These are phyloP conservation scores for Brotula barbata DNA, from an alignment of 2,797 vertebrate genomes.

Conservation along the genomic window DNA sequence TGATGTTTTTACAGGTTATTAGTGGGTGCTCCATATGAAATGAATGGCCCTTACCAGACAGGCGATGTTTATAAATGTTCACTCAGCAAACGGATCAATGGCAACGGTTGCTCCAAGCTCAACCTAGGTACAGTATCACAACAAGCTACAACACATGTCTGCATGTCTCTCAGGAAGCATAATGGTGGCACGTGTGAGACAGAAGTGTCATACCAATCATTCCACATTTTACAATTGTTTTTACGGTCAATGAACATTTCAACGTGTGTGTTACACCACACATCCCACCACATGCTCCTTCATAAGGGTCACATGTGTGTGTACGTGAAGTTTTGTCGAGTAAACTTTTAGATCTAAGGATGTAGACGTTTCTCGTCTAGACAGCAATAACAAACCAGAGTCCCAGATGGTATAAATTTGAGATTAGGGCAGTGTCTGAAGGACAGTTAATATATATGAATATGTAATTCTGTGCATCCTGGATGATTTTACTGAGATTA, in stretches of 20 bases:
- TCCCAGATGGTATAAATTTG: conserved; percentile 54
- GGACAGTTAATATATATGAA: conserved; percentile 17
- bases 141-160: background rate
- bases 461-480: conserved; percentile 24
- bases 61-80: conserved; percentile 97
- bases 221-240: conserved; percentile 60
- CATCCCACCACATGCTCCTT: conserved; percentile 45
- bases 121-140: conserved; percentile 86
- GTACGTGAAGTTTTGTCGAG: conserved; percentile 35
- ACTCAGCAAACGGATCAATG: conserved; percentile 77
- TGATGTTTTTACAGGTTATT: conserved; percentile 84
- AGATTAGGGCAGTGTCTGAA: conserved; percentile 32
- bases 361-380: conserved; percentile 51
- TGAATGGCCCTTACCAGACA: conserved; percentile 91
- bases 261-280: conserved; percentile 66
- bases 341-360: conserved; percentile 52
- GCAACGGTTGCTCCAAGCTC: conserved; percentile 92
- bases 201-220: conserved; percentile 60
- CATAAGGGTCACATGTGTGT: conserved; percentile 57
- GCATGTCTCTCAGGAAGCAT: conserved; percentile 24
- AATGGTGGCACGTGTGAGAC: conserved; percentile 50
- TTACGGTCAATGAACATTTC: conserved; percentile 66
- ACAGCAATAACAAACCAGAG: conserved; percentile 62
- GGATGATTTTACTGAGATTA: conserved; percentile 47
- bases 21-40: conserved; percentile 94